phyloP scores from a whole-genome alignment of 2,113 vertebrate species.

The Paedocypris sp. region DNA sequence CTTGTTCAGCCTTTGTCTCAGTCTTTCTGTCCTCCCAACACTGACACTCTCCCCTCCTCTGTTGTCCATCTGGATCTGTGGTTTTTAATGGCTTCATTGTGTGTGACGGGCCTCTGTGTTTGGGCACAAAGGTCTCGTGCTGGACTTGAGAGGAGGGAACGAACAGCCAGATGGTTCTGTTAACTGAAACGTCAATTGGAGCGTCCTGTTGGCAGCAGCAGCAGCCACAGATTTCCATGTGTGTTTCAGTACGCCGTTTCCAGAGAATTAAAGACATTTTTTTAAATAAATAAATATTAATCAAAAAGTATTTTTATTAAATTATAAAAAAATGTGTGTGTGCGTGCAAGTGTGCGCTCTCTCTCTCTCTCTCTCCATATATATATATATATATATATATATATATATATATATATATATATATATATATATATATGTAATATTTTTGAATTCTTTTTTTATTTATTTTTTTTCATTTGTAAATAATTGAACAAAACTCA shows the following conservation, averaged over 20 bases:
- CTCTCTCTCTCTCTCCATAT: no score
- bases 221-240: slow-evolving; percentile 21
- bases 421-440: no score
- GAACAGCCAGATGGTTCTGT: slow-evolving; percentile 59
- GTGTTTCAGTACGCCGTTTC: no score
- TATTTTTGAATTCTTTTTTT: no score
- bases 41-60: slow-evolving; percentile 14
- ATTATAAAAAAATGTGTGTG: no score
- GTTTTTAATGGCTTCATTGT: slow-evolving; percentile 34
- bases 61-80: slow-evolving; percentile 34
- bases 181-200: slow-evolving; percentile 66
- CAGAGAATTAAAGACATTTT: no score
- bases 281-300: no score
- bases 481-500: no score
- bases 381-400: no score
- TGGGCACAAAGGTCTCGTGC: slow-evolving; percentile 36
- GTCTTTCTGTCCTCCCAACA: not conserved
- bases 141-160: slow-evolving; percentile 25
- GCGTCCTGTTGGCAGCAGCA: slow-evolving; percentile 59
- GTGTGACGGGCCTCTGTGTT: slow-evolving; percentile 22
- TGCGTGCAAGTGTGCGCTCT: no score
- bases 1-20: slow-evolving; percentile 10
- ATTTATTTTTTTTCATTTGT: not conserved
- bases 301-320: no score
- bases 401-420: no score